Evolutionary conservation across 2,888 invertebrate species (phyloP), one percentile per base, ranked within the genome.

Genomic region (Marronus borbonicus): DNA sequence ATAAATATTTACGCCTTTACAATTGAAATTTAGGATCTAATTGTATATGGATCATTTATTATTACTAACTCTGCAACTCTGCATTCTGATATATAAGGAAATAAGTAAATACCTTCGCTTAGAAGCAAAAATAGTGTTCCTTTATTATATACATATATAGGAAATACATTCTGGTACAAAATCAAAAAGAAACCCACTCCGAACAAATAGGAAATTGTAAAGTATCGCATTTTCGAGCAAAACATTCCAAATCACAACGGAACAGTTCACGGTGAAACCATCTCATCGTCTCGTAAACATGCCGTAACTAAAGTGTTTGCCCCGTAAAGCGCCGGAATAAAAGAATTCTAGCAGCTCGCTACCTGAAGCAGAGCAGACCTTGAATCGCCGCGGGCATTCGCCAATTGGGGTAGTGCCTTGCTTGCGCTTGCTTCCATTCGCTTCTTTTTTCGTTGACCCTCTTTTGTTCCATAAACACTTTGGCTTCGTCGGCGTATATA

Each of bases 321-420:
- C 14, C 31, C 58, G 55, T 70, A 70, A 70, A 70, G 50, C 17
- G 36, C 55, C 17, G 36, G 70, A 70, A 58, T 55, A 70, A 70
- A 70, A 58, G 70, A 70, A 70, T 55, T 39, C 70, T 58, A 39
- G 55, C 28, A n/a, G 58, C 20, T 50, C 44, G 50, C 36, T 70
- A 70, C 70, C 70, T 70, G 70, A 55, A 70, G 58, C n/a, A 39
- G 58, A 70, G 39, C 55, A 58, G 70, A n/a, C n/a, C 55, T 55
- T 58, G 58, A n/a, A 70, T n/a, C 17, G 36, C 70, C 70, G 17
- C 31, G 58, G 70, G 58, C 39, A 70, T 70, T 70, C 20, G 70
- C 24, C 58, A 58, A 70, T 58, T 17, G 58, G 70, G 70, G 36
- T 55, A 8, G 17, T 39, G 58, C 55, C 58, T 70, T 24, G 24